Base-by-base conservation (phyloP, 1,140 invertebrate species). In the Nomia melanderi region DNA sequence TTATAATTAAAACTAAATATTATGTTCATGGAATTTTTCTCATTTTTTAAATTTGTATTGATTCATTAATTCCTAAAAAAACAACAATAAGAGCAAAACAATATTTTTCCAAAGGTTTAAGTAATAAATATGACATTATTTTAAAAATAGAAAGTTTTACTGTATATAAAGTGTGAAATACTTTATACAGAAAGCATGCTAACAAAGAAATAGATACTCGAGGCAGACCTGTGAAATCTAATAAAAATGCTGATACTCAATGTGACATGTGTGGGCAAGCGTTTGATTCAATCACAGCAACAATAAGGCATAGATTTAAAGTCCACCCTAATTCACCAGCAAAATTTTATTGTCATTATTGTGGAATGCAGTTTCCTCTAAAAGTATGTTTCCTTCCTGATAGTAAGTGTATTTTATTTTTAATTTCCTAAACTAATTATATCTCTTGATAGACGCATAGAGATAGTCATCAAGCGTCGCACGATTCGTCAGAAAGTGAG, bases 321-420 rank as follows among this genome's bases (percentile, higher is more conserved):
- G 91, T 94, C 57, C 95, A 96, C 88, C 94, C 94, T 17, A 93
- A 94, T 70, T 93, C 93, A 74, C 92, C 93, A 29, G 89, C 93
- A 2, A 95, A 95, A 87, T 93, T 95, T 88, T 95, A 94, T 87
- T 96, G 95, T 70, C 91, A 93, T 12, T 94, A 93, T 89, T 96
- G 95, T 89, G 95, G 95, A 7, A 95, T 94, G 92, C 94, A 95
- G 66, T 96, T 95, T 89, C 94, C 95, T 39, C 89, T 96, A 81
- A 95, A 95, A 92, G 94, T 95, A 84, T 77, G 53, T 59, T 77
- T 47, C 57, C 23, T 27, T 44, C 27, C 39, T 39, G 20, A 14
- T 29, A 39, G 36, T 31, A 39, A 0, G 63, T n/a, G 1, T 3
- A 39, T 36, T 36, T 0, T 31, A 27, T 27, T 44, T 57, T 47